Conservation (phyloP, 1,140 invertebrate species). For the Halyomorpha halys region DNA sequence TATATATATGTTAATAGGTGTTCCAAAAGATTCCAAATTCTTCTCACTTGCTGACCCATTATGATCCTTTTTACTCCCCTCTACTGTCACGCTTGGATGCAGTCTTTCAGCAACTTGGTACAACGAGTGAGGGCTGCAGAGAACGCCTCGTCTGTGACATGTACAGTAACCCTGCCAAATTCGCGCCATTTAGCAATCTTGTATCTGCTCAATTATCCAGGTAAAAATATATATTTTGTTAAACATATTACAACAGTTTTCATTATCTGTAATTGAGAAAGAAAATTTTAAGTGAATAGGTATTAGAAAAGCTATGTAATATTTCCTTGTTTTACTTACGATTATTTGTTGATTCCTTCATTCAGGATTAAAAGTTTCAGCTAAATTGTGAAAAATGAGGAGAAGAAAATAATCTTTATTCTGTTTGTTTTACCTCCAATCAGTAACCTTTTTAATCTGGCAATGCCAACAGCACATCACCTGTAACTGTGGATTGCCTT, state of each 20-base stretch:
- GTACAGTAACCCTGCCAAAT: constrained; percentile 65
- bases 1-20: constrained; percentile 39
- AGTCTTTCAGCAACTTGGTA: constrained; percentile 54
- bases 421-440: no score
- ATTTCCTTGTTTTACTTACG: no score
- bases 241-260: neutral
- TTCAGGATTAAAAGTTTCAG: no score
- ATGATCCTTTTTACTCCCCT: constrained; percentile 67
- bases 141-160: constrained; percentile 68
- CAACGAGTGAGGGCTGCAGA: constrained; percentile 54
- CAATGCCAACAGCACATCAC: no score
- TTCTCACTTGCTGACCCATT: constrained; percentile 57
- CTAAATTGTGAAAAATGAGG: no score
- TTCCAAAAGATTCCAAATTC: constrained; percentile 76
- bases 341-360: no score
- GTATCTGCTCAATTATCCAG: constrained; percentile 73
- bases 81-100: constrained; percentile 62
- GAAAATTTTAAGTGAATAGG: no score
- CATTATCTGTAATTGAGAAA: no score
- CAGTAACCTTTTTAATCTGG: no score
- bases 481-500: no score
- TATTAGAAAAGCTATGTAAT: no score
- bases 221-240: constrained; percentile 42
- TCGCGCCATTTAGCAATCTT: constrained; percentile 71
- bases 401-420: no score